Conservation (phyloP, 2,888 invertebrate species). For the Macrosiphum euphorbiae region DNA sequence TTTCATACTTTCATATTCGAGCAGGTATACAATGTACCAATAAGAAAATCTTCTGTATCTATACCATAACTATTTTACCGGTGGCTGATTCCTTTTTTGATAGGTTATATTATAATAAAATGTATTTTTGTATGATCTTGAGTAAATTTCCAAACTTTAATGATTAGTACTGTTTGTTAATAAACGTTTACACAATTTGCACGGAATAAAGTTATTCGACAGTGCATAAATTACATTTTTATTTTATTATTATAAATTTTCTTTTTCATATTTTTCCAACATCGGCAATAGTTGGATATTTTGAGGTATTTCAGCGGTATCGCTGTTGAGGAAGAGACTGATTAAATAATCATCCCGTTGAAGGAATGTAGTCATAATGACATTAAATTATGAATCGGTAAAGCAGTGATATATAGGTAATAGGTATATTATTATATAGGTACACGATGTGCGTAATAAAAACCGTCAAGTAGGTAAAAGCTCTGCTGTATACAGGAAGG, state of each 20-base stretch:
- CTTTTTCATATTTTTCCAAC: neutral
- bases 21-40: neutral
- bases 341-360: neutral
- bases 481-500: neutral
- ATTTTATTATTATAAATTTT: neutral
- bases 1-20: neutral
- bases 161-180: neutral
- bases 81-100: neutral
- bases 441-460: neutral
- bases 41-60: neutral
- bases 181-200: neutral
- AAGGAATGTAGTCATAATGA: neutral
- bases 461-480: neutral
- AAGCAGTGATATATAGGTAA: neutral
- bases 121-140: no score
- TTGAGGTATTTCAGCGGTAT: neutral
- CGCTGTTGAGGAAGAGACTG: neutral
- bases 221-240: neutral
- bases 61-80: neutral
- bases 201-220: neutral
- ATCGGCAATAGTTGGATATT: neutral
- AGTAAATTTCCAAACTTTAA: neutral
- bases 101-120: neutral
- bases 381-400: neutral
- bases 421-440: no score